Evolutionary conservation across 2,888 invertebrate species (phyloP).

Genomic region (Drosophila pseudotakahashii): DNA sequence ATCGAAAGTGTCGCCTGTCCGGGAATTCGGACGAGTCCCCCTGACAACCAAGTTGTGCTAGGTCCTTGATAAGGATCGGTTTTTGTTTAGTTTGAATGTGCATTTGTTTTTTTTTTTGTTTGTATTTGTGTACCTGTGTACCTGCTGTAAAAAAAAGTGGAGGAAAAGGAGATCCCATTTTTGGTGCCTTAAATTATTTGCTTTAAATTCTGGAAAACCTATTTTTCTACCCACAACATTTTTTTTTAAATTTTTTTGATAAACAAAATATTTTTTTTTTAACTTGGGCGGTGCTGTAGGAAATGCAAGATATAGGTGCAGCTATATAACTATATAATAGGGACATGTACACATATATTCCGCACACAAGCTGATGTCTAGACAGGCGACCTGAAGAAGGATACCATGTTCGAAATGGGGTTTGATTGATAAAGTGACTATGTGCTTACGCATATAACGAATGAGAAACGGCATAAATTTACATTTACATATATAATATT

Average conservation of each 20-base stretch:
- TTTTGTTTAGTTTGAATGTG: slow-evolving; percentile 4
- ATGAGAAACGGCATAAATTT: slow-evolving; percentile 19
- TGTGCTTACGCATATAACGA: slow-evolving; percentile 13
- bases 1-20: slow-evolving; percentile 19
- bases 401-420: not conserved
- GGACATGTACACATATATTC: slow-evolving; percentile 4
- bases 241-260: slow-evolving; percentile 2
- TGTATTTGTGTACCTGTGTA: slow-evolving; percentile 5
- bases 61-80: slow-evolving; percentile 1
- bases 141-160: slow-evolving; percentile 6
- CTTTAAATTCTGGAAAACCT: slow-evolving; percentile 46
- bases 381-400: slow-evolving; percentile 23
- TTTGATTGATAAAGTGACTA: slow-evolving; percentile 4
- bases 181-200: slow-evolving; percentile 67
- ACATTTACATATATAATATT: slow-evolving; percentile 32
- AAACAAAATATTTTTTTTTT: slow-evolving; percentile 18
- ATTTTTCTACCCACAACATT: slow-evolving; percentile 34
- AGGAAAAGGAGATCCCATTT: slow-evolving; percentile 39
- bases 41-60: slow-evolving; percentile 23
- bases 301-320: slow-evolving; percentile 11
- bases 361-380: slow-evolving; percentile 2
- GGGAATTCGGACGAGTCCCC: slow-evolving; percentile 3
- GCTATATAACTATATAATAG: slow-evolving; percentile 3
- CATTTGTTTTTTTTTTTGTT: not conserved
- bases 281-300: slow-evolving; percentile 17